Percentiles rank a stretch among this genome's conserved stretches.
phyloP scores from a whole-genome alignment of 2,113 vertebrate genomes.

The Poeciliopsis turrubarensis region DNA sequence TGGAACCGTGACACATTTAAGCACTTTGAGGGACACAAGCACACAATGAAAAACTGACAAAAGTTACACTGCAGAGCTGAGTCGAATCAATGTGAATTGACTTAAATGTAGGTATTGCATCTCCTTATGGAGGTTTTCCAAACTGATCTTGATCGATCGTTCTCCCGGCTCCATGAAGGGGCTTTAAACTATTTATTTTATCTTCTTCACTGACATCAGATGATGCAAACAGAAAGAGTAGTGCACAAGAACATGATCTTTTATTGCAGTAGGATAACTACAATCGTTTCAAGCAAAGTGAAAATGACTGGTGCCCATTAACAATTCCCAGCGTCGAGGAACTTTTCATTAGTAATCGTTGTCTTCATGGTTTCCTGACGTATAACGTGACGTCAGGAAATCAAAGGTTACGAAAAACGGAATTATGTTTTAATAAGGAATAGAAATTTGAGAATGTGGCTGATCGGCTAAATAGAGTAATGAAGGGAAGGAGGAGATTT shows the following conservation, averaged over 20 bases:
- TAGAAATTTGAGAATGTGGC: no score
- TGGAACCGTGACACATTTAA: constrained; percentile 39
- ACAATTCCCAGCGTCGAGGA: no score
- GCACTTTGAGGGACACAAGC: constrained; percentile 6
- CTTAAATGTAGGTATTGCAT: neutral
- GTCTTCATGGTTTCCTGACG: no score
- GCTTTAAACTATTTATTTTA: neutral
- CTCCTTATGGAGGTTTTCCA: neutral
- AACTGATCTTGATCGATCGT: neutral
- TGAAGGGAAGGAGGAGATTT: no score
- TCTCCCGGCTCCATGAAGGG: neutral
- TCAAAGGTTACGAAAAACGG: no score
- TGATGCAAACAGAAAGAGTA: neutral
- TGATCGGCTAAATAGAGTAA: no score
- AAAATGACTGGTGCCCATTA: no score
- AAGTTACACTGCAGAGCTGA: constrained; percentile 31
- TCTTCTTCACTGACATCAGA: neutral
- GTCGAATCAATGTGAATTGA: constrained; percentile 40
- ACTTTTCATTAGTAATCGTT: no score
- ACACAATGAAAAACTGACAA: constrained; percentile 52
- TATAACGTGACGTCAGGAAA: no score
- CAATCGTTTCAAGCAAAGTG: no score
- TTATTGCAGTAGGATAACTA: neutral
- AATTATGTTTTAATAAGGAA: no score
- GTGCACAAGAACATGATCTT: neutral